phyloP scores from a whole-genome alignment of 2,113 vertebrate species.

The Abramis brama region DNA sequence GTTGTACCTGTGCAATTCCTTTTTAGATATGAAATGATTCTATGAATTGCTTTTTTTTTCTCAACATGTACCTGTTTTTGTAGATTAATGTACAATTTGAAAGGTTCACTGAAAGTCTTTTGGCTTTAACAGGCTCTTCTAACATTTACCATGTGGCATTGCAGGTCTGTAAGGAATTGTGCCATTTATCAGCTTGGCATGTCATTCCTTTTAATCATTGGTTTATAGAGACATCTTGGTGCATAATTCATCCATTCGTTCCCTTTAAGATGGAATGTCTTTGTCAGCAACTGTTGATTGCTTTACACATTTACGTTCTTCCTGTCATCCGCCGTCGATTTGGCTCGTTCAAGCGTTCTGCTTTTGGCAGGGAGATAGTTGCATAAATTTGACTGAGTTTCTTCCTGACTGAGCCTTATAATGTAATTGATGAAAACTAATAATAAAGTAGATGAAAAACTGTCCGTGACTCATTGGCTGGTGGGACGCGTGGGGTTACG shows the following conservation, averaged over 20 bases:
- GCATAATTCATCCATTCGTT: constrained; percentile 32
- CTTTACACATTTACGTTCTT: constrained; percentile 31
- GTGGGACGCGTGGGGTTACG: constrained; percentile 57
- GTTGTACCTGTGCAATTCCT: neutral
- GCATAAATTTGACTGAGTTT: constrained; percentile 53
- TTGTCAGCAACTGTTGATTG: constrained; percentile 54
- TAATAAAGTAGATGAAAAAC: constrained; percentile 60
- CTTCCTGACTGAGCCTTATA: constrained; percentile 48
- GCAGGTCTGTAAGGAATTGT: neutral
- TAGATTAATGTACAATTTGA: constrained; percentile 31
- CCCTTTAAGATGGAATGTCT: constrained; percentile 32
- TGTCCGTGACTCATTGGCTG: constrained; percentile 55
- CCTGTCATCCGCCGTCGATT: constrained; percentile 37
- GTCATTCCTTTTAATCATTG: constrained; percentile 41
- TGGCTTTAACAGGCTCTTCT: no score
- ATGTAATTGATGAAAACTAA: constrained; percentile 59
- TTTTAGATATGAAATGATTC: neutral
- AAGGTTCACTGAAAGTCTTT: constrained; percentile 49
- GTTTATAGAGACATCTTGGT: constrained; percentile 23
- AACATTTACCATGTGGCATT: constrained; percentile 3
- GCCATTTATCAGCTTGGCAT: constrained; percentile 13
- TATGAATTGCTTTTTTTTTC: neutral
- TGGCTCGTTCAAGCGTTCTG: constrained; percentile 28
- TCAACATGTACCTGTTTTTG: neutral
- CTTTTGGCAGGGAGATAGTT: constrained; percentile 46